Evolutionary conservation across 2,888 invertebrate genomes (phyloP), one percentile per base, ranked within the genome.

Genomic region (Gymnosoma rotundatum): DNA sequence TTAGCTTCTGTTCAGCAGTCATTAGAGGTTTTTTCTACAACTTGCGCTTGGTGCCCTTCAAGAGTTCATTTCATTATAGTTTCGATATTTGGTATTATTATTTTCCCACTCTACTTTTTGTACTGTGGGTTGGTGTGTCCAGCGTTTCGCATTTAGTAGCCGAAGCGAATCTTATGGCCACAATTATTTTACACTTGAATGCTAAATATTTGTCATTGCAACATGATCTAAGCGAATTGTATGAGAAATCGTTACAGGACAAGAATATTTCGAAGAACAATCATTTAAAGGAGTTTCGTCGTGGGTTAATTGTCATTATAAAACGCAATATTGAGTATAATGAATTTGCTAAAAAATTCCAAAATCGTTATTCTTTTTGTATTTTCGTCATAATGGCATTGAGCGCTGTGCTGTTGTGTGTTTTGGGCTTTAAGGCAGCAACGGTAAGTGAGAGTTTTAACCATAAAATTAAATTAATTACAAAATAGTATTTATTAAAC

Each of bases 131-230:
- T 42, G 89, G 90, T 16, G 18, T 87, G 0, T 83, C 88, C 7
- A 88, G 90, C 1, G 88, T 87, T 14, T 87, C 87, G 8, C 88
- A 88, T 61, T 69, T 91, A 1, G 86, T 89, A 2, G 90, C 88
- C 5, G 90, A 90, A 21, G 84, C 90, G 0, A 91, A 89, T 87
- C 74, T 90, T 2, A 58, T 91, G 75, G 89, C 89, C n/a, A 89
- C 87, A 67, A 72, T 89, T n/a, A 88, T 91, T 70, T 84, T 90
- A 85, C 90, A 91, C 66, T 83, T 91, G 20, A 91, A 91, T 86
- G 88, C 87, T 1, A 88, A 90, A 0, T 91, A 90, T 69, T 18
- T 83, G 0, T 76, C 88, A 20, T 75, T 91, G 50, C 86, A 88
- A 0, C 70, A 84, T 16, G 90, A 91, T 38, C 76, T 90, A 6